phyloP scores from a whole-genome alignment of 2,888 invertebrate species.

The Sinopyrophorus schimmeli region DNA sequence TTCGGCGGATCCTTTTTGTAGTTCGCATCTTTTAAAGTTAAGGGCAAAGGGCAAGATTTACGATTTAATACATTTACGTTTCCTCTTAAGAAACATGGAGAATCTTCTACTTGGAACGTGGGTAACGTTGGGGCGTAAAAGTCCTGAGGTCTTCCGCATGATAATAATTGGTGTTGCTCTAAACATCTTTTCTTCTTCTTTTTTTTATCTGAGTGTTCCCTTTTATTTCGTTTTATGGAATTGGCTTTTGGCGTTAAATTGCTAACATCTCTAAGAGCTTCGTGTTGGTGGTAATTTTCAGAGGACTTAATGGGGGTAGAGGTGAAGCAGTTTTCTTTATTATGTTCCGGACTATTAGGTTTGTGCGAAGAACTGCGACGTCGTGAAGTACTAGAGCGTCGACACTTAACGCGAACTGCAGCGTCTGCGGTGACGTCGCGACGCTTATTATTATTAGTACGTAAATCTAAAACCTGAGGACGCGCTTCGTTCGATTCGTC shows the following conservation, averaged over 20 bases:
- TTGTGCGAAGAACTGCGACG: conserved; percentile 55
- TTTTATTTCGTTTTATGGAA: conserved; percentile 37
- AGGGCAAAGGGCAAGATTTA: conserved; percentile 42
- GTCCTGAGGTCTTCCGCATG: background rate
- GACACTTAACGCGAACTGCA: conserved; percentile 54
- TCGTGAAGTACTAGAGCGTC: conserved; percentile 48
- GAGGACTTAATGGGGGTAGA: conserved; percentile 61
- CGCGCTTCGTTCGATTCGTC: conserved; percentile 36
- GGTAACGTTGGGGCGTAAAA: conserved; percentile 55
- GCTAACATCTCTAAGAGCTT: conserved; percentile 63
- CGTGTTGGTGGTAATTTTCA: conserved; percentile 45
- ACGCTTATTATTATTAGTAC: conserved; percentile 43
- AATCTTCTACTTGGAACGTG: conserved; percentile 63
- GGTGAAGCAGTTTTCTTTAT: conserved; percentile 64
- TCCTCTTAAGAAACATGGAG: conserved; percentile 51
- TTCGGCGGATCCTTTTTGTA: conserved; percentile 52
- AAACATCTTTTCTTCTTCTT: conserved; percentile 52
- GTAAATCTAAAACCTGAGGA: conserved; percentile 36
- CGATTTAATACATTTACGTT: conserved; percentile 54
- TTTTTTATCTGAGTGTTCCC: conserved; percentile 30
- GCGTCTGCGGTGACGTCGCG: conserved; percentile 51
- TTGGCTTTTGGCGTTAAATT: conserved; percentile 59
- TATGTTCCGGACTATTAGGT: conserved; percentile 51
- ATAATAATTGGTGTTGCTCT: conserved; percentile 26
- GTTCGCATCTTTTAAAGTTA: conserved; percentile 39